Conservation (phyloP, 2,888 invertebrate species). For the Cepaea hortensis region DNA sequence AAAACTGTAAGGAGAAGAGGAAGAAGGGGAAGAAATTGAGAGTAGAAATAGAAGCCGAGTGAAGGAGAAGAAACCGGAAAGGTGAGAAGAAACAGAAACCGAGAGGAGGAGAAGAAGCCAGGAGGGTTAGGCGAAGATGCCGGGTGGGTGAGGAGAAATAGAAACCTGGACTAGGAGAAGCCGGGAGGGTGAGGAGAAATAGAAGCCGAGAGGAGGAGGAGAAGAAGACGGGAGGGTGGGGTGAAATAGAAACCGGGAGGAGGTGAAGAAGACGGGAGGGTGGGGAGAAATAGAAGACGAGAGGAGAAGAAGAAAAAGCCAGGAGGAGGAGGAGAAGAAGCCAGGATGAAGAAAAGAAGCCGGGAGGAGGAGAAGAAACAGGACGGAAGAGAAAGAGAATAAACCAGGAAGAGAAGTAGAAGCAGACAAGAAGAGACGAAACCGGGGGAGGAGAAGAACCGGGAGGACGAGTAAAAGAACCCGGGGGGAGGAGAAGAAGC, state of each 20-base stretch:
- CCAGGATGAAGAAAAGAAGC: too few species aligned
- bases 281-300: background rate
- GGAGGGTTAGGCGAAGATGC: background rate
- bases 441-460: background rate
- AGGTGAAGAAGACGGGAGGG: too few species aligned
- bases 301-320: too few species aligned
- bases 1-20: conserved; percentile 4
- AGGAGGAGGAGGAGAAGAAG: too few species aligned
- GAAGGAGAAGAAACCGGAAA: too few species aligned
- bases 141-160: background rate
- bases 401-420: background rate
- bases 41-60: background rate
- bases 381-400: too few species aligned
- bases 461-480: background rate
- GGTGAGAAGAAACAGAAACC: too few species aligned
- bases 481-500: background rate
- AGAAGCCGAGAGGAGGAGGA: background rate
- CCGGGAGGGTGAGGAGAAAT: too few species aligned
- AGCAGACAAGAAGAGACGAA: background rate
- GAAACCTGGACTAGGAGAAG: background rate
- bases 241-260: too few species aligned
- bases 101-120: background rate
- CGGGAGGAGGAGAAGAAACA: too few species aligned
- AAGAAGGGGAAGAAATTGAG: conserved; percentile 19
- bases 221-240: too few species aligned